Conservation (phyloP, 64 coral and sea anemone species). For the Porites lutea region DNA sequence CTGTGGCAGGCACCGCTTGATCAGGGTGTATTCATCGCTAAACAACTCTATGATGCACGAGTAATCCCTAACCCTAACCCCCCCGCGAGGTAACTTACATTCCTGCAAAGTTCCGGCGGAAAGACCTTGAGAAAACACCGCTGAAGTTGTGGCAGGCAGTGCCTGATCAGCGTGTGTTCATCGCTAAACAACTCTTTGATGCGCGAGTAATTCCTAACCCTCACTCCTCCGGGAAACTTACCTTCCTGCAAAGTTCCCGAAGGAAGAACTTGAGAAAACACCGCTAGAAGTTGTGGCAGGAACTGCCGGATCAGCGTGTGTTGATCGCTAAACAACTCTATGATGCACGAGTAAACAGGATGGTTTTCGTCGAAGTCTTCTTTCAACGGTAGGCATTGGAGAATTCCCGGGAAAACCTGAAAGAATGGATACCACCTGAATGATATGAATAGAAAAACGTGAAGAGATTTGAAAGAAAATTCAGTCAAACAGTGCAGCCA, state of each 20-base stretch:
- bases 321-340: conserved; percentile 94
- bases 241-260: conserved; percentile 79
- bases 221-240: neutral
- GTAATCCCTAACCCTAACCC: neutral
- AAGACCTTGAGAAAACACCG: conserved; percentile 84
- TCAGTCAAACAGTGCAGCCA: too few relatives aligned
- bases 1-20: conserved; percentile 78
- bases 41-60: conserved; percentile 97
- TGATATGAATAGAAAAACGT: neutral
- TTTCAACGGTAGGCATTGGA: conserved; percentile 92
- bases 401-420: conserved; percentile 85
- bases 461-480: too few relatives aligned
- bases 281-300: conserved; percentile 71
- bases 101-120: conserved; percentile 69
- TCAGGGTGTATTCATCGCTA: conserved; percentile 90
- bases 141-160: conserved; percentile 73
- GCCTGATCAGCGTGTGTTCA: conserved; percentile 90
- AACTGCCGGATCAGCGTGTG: conserved; percentile 90
- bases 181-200: conserved; percentile 95
- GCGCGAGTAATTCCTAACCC: conserved; percentile 96
- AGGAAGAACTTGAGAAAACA: conserved; percentile 88
- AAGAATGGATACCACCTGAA: neutral
- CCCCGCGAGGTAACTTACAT: conserved; percentile 22
- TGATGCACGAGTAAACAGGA: conserved; percentile 95
- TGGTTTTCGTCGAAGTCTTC: conserved; percentile 97